Conservation (phyloP, 2,113 vertebrate species). For the Panthera tigris region DNA sequence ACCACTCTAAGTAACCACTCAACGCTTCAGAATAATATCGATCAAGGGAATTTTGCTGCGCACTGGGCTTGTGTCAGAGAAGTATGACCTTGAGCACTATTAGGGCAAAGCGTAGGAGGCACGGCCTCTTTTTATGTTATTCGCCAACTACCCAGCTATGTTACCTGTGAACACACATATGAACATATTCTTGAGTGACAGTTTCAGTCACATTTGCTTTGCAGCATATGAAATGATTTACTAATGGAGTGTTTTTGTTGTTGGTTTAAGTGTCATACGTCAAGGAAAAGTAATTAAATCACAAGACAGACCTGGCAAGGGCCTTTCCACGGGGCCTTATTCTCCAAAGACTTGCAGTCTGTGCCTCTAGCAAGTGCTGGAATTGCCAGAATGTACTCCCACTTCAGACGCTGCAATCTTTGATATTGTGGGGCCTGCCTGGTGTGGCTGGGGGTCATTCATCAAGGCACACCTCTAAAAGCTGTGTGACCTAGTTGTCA, state of each 20-base stretch:
- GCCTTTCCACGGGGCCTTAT: conserved; percentile 48
- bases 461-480: conserved; percentile 56
- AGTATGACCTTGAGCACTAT: background rate
- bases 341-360: conserved; percentile 43
- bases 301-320: conserved; percentile 52
- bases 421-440: background rate
- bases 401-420: conserved; percentile 50
- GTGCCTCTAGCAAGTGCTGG: conserved; percentile 47
- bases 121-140: background rate
- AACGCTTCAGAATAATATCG: background rate
- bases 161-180: background rate
- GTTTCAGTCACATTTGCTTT: background rate
- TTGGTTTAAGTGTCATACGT: conserved; percentile 36
- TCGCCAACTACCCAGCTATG: background rate
- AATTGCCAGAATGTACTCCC: conserved; percentile 20
- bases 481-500: background rate
- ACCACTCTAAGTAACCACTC: background rate
- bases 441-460: conserved; percentile 4
- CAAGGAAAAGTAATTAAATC: conserved; percentile 71
- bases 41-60: background rate
- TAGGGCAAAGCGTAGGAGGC: background rate
- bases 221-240: background rate
- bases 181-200: background rate
- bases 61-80: background rate
- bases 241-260: conserved; percentile 12